Evolutionary conservation across 2,797 vertebrate genomes (phyloP), one percentile per base, ranked within the genome.

Genomic region (Hipposideros larvatus): DNA sequence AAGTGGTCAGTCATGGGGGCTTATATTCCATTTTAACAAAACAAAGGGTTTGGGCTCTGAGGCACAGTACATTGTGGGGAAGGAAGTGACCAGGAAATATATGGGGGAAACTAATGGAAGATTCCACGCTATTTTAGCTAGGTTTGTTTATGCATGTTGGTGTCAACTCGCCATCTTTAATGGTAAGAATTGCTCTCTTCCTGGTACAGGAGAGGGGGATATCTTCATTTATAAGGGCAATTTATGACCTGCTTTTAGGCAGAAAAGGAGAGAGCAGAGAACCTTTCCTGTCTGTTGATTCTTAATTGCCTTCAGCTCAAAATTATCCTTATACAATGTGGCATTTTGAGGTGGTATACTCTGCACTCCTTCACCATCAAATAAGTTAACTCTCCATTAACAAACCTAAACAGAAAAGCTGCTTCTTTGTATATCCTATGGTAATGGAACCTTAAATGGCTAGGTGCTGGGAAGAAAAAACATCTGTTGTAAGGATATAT

Each of bases 21-120:
- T 95, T 70, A 34, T 46, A 19, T 83, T 51, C 34, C 57, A 57
- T 73, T 92, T 95, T 92, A 77, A 87, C 9, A 61, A 61, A 66
- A 66, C 18, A 57, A 68, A 73, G 19, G 24, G 2, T 85, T 83
- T 61, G 55, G 26, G 4, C 41, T 84, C 78, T 19, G 13, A 68
- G 41, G 31, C 14, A 46, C 6, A 4, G 21, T 80, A 61, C 37
- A 51, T 84, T 66, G 10, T n/a, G 13, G n/a, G 16, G 14, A 53
- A 83, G 16, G 14, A 53, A 83, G 34, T 74, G n/a, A 57, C 41
- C 59, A 68, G 63, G 22, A 92, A 59, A 26, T 84, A 24, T 3
- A 5, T 46, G 4, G 18, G 34, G 43, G 55, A 74, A 82, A 74
- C 34, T 92, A 61, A 43, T 51, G 26, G 70, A 71, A 59, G 37